These are phyloP conservation scores for Drosophila mayri DNA, from an alignment of 1,140 invertebrate species.

Conservation along the genomic window DNA sequence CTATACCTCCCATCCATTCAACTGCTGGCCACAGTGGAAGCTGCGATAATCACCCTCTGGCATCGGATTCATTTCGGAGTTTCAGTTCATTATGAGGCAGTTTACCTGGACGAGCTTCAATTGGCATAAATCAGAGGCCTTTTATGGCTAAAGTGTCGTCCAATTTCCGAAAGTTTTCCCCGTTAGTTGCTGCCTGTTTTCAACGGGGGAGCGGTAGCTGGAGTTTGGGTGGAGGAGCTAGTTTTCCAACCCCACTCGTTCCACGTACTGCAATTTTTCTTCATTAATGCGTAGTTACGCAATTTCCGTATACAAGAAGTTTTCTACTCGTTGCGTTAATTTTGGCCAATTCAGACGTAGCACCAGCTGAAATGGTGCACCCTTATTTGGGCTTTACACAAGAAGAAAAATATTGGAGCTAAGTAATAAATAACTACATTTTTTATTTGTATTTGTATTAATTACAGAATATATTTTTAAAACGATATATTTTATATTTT, in stretches of 20 bases:
- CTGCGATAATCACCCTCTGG: slow-evolving; percentile 40
- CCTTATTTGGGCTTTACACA: not conserved
- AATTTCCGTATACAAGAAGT: slow-evolving; percentile 73
- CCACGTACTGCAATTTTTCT: slow-evolving; percentile 66
- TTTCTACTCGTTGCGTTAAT: slow-evolving; percentile 75
- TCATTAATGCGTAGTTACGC: slow-evolving; percentile 81
- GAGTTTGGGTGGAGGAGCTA: not conserved
- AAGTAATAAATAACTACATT: too few species aligned
- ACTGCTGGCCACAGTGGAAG: slow-evolving; percentile 9
- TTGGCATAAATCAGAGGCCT: slow-evolving; percentile 76
- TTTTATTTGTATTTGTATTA: not conserved
- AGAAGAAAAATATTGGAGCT: not conserved
- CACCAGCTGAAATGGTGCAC: slow-evolving; percentile 42
- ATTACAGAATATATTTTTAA: too few species aligned
- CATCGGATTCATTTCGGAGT: slow-evolving; percentile 38
- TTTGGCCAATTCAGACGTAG: slow-evolving; percentile 70
- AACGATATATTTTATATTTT: too few species aligned
- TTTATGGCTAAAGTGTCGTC: slow-evolving; percentile 80
- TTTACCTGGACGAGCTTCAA: slow-evolving; percentile 74
- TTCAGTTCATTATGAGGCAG: slow-evolving; percentile 70
- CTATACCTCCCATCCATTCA: slow-evolving; percentile 10
- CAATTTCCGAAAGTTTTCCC: slow-evolving; percentile 67
- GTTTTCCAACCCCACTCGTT: slow-evolving; percentile 26
- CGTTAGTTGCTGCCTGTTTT: slow-evolving; percentile 16
- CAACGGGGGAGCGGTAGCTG: slow-evolving; percentile 3